Percentiles rank a stretch among this genome's conserved stretches.
Evolutionary conservation across 2,888 invertebrate genomes (phyloP).

Genomic region (Trisateles emortualis): DNA sequence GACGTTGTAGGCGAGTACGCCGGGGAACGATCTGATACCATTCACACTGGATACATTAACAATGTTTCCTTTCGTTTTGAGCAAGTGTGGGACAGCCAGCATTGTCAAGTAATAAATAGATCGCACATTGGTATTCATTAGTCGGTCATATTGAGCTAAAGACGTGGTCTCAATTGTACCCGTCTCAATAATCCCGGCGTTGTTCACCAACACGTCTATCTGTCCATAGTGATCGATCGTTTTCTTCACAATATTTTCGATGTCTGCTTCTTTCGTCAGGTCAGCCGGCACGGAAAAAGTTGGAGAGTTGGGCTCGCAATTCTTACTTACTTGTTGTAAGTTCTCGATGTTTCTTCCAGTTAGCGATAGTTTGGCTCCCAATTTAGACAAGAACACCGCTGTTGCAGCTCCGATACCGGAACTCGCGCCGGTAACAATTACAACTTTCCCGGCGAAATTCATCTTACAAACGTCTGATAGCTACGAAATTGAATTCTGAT

Average conservation of each 20-base stretch:
- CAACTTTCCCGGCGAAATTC: constrained; percentile 91
- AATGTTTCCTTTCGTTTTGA: constrained; percentile 94
- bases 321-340: constrained; percentile 79
- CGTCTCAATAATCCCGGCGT: constrained; percentile 94
- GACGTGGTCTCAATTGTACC: constrained; percentile 95
- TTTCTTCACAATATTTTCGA: constrained; percentile 90
- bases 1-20: constrained; percentile 96
- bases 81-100: constrained; percentile 94
- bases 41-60: constrained; percentile 98
- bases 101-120: constrained; percentile 94
- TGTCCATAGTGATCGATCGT: constrained; percentile 92
- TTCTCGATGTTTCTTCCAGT: constrained; percentile 90
- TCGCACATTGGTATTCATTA: constrained; percentile 96
- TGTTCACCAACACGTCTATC: constrained; percentile 95
- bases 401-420: constrained; percentile 95
- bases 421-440: constrained; percentile 93
- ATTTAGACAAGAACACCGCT: constrained; percentile 91
- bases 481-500: constrained; percentile 1
- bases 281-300: constrained; percentile 90
- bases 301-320: constrained; percentile 69
- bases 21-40: constrained; percentile 96
- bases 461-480: constrained; percentile 51
- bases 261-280: constrained; percentile 91
- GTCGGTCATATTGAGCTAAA: constrained; percentile 94
- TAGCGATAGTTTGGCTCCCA: constrained; percentile 91